Conservation (phyloP, 2,888 invertebrate species). For the Lissocephala sabroskyi region DNA sequence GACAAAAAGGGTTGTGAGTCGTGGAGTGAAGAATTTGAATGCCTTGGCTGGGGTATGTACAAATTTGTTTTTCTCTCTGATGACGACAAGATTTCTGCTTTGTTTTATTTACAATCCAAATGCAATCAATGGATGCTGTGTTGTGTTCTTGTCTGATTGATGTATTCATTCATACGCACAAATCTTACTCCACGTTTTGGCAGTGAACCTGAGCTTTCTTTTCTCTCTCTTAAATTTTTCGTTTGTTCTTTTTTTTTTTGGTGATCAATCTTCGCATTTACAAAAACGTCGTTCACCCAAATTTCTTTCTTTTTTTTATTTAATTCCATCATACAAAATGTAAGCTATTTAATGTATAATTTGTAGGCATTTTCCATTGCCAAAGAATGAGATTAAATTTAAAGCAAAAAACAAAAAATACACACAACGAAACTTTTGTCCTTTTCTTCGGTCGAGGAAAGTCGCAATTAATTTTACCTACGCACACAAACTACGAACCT, state of each 20-base stretch:
- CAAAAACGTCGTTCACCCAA: conserved; percentile 36
- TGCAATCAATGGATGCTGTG: conserved; percentile 3
- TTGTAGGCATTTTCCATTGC: not conserved
- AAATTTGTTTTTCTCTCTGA: conserved; percentile 25
- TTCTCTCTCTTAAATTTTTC: no score
- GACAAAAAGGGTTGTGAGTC: no score
- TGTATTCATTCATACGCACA: conserved; percentile 29
- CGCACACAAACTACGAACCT: no score
- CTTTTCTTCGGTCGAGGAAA: no score
- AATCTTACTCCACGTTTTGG: conserved; percentile 66
- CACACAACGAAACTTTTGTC: conserved; percentile 15
- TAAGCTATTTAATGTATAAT: conserved; percentile 8
- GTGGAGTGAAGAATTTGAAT: conserved; percentile 53
- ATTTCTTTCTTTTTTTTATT: conserved; percentile 24
- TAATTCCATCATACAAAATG: conserved; percentile 28
- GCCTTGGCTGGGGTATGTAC: conserved; percentile 48
- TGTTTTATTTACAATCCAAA: conserved; percentile 8
- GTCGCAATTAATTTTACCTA: conserved; percentile 33
- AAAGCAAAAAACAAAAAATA: conserved; percentile 32
- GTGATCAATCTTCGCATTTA: conserved; percentile 42
- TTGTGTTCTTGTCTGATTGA: conserved; percentile 4
- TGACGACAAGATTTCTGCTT: not conserved
- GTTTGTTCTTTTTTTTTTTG: conserved; percentile 50
- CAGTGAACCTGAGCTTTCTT: conserved; percentile 70
- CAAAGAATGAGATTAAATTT: not conserved